These are phyloP conservation scores for Metacarcinus magister DNA, from an alignment of 2,888 invertebrate genomes.

Conservation along the genomic window DNA sequence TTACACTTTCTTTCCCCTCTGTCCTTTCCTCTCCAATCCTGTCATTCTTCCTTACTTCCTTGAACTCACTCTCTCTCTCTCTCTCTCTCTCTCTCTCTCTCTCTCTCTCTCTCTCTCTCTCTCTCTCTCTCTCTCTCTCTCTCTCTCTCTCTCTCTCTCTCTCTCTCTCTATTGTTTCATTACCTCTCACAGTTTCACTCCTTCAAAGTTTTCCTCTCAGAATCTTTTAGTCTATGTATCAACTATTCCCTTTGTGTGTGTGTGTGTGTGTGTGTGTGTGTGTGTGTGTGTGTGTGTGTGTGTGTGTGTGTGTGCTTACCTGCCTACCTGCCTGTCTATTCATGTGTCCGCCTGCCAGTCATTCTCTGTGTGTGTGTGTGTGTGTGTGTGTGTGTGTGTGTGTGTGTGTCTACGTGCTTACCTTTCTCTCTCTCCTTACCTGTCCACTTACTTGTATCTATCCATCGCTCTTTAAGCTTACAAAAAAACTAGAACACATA, in stretches of 20 bases:
- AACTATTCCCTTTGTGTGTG: not conserved
- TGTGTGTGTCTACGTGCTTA: too few relatives aligned
- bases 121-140: not conserved
- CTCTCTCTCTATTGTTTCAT: not conserved
- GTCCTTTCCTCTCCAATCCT: not conserved
- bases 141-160: not conserved
- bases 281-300: too few relatives aligned
- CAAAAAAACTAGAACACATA: too few relatives aligned
- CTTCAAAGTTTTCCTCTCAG: not conserved
- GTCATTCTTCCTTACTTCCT: not conserved
- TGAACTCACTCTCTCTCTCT: not conserved
- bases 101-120: not conserved
- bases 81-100: not conserved
- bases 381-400: too few relatives aligned
- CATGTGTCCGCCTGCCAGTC: too few relatives aligned
- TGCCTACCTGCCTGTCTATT: too few relatives aligned
- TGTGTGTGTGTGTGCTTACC: too few relatives aligned
- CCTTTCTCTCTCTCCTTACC: too few relatives aligned
- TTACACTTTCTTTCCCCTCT: not conserved
- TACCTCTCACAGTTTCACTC: not conserved
- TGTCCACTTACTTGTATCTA: too few relatives aligned
- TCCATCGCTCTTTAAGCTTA: too few relatives aligned
- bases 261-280: not conserved
- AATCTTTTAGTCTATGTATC: not conserved
- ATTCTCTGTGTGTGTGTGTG: too few relatives aligned